These are phyloP conservation scores for Coluber constrictor DNA, from an alignment of 2,797 vertebrate genomes.

Conservation along the genomic window DNA sequence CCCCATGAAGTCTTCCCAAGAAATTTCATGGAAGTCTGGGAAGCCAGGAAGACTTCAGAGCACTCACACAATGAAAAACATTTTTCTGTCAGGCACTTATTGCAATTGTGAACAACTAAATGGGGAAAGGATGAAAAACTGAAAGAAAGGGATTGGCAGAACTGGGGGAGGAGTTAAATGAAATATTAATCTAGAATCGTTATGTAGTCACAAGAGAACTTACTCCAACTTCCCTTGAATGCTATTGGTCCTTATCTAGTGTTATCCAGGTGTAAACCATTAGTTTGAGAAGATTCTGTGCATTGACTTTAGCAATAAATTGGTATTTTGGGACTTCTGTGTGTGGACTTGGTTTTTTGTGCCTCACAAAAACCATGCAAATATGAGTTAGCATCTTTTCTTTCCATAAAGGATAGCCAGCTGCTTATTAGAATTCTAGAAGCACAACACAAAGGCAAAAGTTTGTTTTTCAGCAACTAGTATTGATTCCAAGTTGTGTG, in stretches of 20 bases:
- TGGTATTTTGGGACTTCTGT: background rate
- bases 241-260: background rate
- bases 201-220: background rate
- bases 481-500: background rate
- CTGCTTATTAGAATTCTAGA: background rate
- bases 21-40: background rate
- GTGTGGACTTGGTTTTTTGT: background rate
- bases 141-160: background rate
- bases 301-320: background rate
- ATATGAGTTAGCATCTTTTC: background rate
- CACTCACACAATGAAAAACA: background rate
- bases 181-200: background rate
- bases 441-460: background rate
- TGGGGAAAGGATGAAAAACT: background rate
- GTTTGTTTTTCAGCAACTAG: background rate
- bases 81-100: background rate
- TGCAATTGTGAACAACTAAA: background rate
- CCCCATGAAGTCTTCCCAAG: background rate
- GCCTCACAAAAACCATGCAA: background rate
- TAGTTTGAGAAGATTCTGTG: background rate
- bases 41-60: background rate
- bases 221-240: background rate
- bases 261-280: background rate
- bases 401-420: background rate
- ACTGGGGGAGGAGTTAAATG: background rate